These are phyloP conservation scores for Hypselothyrea guttata DNA, from an alignment of 2,888 invertebrate species.

Conservation along the genomic window DNA sequence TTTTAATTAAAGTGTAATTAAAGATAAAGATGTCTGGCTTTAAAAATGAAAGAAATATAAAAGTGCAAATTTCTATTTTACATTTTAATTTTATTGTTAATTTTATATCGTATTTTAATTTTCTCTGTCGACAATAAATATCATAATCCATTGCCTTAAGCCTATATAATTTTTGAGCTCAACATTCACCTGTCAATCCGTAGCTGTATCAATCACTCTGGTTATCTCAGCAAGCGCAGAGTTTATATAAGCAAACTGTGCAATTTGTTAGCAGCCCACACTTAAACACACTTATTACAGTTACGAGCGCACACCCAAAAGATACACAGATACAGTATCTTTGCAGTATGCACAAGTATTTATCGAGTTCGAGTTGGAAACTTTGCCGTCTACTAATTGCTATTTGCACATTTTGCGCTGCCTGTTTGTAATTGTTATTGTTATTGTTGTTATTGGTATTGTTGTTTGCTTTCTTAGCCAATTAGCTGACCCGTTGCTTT, in stretches of 20 bases:
- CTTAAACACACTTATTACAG: too few species aligned
- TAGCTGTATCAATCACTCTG: conserved; percentile 5
- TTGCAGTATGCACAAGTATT: conserved; percentile 2
- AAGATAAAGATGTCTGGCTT: too few species aligned
- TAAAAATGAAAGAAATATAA: too few species aligned
- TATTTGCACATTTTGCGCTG: conserved; percentile 47
- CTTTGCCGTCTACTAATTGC: conserved; percentile 52
- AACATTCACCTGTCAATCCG: conserved; percentile 37
- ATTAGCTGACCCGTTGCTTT: conserved; percentile 57
- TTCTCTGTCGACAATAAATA: too few species aligned
- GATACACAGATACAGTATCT: background rate
- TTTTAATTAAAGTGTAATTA: too few species aligned
- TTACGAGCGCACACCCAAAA: conserved; percentile 29
- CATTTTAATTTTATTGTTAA: too few species aligned
- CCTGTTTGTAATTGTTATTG: conserved; percentile 12
- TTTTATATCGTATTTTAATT: too few species aligned
- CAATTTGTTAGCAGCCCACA: conserved; percentile 51
- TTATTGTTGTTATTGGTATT: conserved; percentile 29
- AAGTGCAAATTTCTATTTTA: too few species aligned
- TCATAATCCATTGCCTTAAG: too few species aligned
- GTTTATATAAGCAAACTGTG: conserved; percentile 61
- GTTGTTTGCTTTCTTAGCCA: conserved; percentile 55
- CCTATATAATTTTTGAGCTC: conserved; percentile 9
- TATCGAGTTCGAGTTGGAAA: conserved; percentile 32
- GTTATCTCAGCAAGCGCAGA: conserved; percentile 31